phyloP scores from a whole-genome alignment of 2,113 vertebrate species.

The Clarias macrocephalus region DNA sequence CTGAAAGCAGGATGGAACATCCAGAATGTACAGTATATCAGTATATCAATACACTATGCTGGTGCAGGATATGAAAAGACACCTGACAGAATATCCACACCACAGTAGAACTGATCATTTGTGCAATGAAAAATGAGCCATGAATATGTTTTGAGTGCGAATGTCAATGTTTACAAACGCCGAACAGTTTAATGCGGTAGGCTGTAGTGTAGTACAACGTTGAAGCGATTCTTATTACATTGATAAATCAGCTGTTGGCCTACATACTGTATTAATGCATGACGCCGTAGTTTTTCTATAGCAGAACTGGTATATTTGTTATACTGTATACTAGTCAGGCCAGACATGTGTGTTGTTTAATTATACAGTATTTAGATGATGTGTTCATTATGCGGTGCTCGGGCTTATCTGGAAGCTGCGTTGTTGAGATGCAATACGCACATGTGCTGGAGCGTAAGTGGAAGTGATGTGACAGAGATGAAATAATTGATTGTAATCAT shows the following conservation, averaged over 20 bases:
- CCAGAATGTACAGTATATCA: not conserved
- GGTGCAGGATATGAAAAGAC: not conserved
- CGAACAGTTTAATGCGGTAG: not conserved
- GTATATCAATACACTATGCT: not conserved
- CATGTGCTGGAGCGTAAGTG: not conserved
- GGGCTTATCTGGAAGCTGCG: slow-evolving; percentile 2
- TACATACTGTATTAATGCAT: not conserved
- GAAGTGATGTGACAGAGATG: not conserved
- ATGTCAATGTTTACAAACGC: not conserved
- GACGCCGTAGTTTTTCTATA: not conserved
- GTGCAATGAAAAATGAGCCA: not conserved
- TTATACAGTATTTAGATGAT: not conserved
- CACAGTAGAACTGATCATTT: not conserved
- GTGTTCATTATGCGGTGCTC: not conserved
- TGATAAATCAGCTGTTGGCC: not conserved
- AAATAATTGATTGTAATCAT: not conserved
- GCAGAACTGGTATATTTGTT: not conserved
- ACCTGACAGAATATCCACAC: not conserved
- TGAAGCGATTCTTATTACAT: not conserved
- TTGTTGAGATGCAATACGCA: not conserved
- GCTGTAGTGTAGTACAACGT: not conserved
- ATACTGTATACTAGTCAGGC: not conserved
- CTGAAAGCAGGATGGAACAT: not conserved
- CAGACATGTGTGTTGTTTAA: not conserved
- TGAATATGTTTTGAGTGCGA: not conserved